A percentile compares a stretch with the other conserved stretches of the same genome.
Conservation (phyloP, 2,113 vertebrate genomes). For the Psophia crepitans region DNA sequence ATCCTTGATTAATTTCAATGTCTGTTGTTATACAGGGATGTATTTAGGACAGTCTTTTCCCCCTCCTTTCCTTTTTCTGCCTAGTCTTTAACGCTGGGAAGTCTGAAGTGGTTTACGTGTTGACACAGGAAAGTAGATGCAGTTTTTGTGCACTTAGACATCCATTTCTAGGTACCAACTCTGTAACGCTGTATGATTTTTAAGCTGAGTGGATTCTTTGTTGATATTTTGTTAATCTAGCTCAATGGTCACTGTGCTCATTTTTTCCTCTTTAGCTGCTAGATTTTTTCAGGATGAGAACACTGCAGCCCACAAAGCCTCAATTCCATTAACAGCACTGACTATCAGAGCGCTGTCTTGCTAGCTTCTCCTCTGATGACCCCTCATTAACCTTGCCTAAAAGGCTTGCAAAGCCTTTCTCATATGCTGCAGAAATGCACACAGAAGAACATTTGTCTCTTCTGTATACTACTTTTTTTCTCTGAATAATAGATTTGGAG, state of each 20-base stretch:
- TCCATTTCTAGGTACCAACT: not conserved
- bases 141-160: not conserved
- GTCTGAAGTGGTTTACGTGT: not conserved
- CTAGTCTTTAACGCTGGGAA: not conserved
- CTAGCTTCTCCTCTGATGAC: constrained; percentile 52
- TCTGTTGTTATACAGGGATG: not conserved
- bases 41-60: not conserved
- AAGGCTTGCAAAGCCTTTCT: constrained; percentile 40
- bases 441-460: constrained; percentile 57
- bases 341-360: constrained; percentile 1
- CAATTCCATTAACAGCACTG: constrained; percentile 25
- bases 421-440: constrained; percentile 29
- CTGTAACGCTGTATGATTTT: not conserved
- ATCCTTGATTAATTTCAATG: not conserved
- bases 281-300: constrained; percentile 62
- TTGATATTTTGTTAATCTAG: constrained; percentile 36
- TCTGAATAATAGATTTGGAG: not conserved
- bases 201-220: constrained; percentile 37
- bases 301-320: constrained; percentile 41
- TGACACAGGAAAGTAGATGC: not conserved
- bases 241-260: not conserved
- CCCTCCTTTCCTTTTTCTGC: not conserved
- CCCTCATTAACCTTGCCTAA: constrained; percentile 51
- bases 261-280: constrained; percentile 28
- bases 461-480: constrained; percentile 16